Conservation (phyloP, 1,140 invertebrate species). For the Holotrichia oblita region DNA sequence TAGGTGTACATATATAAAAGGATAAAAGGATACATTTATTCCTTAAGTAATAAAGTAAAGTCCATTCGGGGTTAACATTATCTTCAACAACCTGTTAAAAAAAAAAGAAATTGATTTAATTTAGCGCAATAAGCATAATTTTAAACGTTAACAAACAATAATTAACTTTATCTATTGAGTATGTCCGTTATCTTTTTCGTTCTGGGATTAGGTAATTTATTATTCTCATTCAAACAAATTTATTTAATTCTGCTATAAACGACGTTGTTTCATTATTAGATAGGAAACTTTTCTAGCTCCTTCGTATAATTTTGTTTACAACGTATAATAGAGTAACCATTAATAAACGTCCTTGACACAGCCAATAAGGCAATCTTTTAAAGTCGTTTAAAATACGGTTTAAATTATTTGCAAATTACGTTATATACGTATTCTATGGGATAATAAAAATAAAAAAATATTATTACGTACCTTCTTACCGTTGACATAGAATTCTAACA, state of each 20-base stretch:
- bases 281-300: no score
- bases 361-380: neutral
- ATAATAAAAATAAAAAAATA: neutral
- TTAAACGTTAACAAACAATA: neutral
- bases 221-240: neutral
- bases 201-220: neutral
- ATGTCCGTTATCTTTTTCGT: no score
- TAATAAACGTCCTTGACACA: no score
- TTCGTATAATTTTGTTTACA: no score
- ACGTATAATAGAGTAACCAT: no score
- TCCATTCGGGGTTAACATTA: constrained; percentile 83
- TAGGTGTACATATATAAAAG: no score
- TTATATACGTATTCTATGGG: neutral
- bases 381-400: neutral
- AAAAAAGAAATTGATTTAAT: constrained; percentile 30
- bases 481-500: constrained; percentile 65
- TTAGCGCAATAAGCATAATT: neutral
- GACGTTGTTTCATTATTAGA: no score
- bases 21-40: no score
- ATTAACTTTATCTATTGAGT: neutral
- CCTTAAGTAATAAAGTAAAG: constrained; percentile 83
- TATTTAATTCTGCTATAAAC: no score
- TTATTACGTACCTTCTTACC: constrained; percentile 62
- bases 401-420: neutral
- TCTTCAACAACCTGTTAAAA: constrained; percentile 72